These are phyloP conservation scores for Ammodytes dubius DNA, from an alignment of 2,113 vertebrate genomes.

Conservation along the genomic window DNA sequence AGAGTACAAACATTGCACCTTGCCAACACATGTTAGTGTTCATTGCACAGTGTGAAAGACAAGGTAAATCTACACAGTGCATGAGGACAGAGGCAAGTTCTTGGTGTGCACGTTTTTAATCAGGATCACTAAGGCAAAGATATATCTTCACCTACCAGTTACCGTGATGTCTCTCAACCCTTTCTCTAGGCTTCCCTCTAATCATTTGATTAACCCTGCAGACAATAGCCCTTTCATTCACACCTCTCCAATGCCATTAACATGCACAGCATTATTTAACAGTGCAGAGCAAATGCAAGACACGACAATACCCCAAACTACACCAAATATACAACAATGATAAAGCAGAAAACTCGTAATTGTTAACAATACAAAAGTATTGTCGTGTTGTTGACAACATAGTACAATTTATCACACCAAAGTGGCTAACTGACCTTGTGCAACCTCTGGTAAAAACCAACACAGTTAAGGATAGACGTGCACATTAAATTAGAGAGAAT, in stretches of 20 bases:
- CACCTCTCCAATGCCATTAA: background rate
- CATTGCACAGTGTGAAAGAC: constrained; percentile 53
- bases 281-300: background rate
- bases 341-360: background rate
- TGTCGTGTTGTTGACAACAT: constrained; percentile 25
- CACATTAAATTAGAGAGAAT: background rate
- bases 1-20: constrained; percentile 49
- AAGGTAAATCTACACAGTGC: constrained; percentile 29
- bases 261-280: background rate
- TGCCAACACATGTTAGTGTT: constrained; percentile 52
- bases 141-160: constrained; percentile 11
- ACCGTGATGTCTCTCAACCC: constrained; percentile 6
- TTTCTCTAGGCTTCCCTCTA: background rate
- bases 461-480: constrained; percentile 19
- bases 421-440: constrained; percentile 8
- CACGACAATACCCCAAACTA: background rate
- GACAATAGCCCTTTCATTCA: constrained; percentile 8
- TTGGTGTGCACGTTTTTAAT: background rate
- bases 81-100: background rate
- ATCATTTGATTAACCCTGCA: constrained; percentile 20
- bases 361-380: background rate
- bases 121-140: background rate
- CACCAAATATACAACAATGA: background rate
- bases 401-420: constrained; percentile 6
- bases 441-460: constrained; percentile 28